Percentiles rank a stretch among this genome's conserved stretches.
phyloP scores from a whole-genome alignment of 2,888 invertebrate species.

The Drosophila eohydei region DNA sequence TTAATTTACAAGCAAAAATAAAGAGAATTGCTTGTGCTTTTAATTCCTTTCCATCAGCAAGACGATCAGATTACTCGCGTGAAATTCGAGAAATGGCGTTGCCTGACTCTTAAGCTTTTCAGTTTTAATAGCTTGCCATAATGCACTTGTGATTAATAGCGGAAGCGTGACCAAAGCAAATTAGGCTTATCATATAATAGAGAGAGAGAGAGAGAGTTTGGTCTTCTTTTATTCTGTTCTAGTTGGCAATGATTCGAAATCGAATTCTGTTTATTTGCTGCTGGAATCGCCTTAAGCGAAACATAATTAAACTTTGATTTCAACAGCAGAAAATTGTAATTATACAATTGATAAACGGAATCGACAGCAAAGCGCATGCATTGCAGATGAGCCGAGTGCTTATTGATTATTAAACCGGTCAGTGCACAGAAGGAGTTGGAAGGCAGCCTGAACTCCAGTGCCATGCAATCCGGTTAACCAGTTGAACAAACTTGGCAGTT shows the following conservation, averaged over 20 bases:
- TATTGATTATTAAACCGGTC: constrained; percentile 57
- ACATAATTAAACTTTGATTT: constrained; percentile 3
- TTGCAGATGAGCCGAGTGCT: constrained; percentile 46
- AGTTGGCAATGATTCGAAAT: no score
- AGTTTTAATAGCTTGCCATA: not conserved
- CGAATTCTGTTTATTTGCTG: not conserved
- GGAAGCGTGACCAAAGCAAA: not conserved
- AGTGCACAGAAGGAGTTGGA: not conserved
- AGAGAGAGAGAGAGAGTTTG: no score
- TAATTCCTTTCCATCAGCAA: constrained; percentile 28
- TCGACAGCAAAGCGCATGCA: constrained; percentile 23
- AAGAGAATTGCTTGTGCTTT: constrained; percentile 16
- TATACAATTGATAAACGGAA: constrained; percentile 33
- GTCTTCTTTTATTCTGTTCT: no score
- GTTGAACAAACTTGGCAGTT: constrained; percentile 32
- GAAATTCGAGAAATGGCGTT: constrained; percentile 5
- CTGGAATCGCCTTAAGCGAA: not conserved
- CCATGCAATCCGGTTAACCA: constrained; percentile 19
- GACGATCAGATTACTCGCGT: constrained; percentile 38
- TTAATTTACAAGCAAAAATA: constrained; percentile 62
- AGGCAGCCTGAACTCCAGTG: not conserved
- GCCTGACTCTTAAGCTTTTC: not conserved
- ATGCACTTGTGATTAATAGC: not conserved
- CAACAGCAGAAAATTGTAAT: constrained; percentile 33
- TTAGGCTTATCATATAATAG: not conserved